A percentile compares a stretch with the other conserved stretches of the same genome.
Evolutionary conservation across 2,113 vertebrate species (phyloP).

Genomic region (Sceloporus undulatus): DNA sequence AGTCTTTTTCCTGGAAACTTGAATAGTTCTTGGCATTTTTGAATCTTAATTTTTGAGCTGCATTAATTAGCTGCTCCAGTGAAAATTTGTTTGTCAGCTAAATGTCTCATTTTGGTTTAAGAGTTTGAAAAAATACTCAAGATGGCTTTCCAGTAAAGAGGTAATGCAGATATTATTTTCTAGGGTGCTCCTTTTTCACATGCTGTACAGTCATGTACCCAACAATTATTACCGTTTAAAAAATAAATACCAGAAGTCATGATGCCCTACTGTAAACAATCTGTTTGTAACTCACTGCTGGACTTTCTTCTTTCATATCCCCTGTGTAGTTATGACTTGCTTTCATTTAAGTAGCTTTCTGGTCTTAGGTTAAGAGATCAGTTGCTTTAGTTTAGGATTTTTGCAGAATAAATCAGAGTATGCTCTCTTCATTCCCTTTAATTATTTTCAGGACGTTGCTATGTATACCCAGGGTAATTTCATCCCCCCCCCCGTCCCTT

Average conservation of each 20-base stretch:
- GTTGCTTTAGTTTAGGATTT: background rate
- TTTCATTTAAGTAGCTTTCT: conserved; percentile 16
- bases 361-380: background rate
- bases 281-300: background rate
- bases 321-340: background rate
- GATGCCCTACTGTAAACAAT: background rate
- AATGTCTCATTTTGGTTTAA: background rate
- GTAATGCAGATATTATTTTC: background rate
- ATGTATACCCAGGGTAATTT: background rate
- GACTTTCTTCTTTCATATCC: background rate
- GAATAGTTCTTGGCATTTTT: background rate
- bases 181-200: background rate
- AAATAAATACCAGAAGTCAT: background rate
- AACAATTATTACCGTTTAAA: background rate
- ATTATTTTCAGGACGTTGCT: background rate
- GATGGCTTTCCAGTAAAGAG: background rate
- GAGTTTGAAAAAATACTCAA: background rate
- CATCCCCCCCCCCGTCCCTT: background rate
- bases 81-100: background rate
- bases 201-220: too few relatives aligned
- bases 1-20: background rate
- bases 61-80: background rate
- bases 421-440: background rate
- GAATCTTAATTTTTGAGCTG: background rate
- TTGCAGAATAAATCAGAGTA: background rate